phyloP scores from a whole-genome alignment of 2,888 invertebrate species.

The Quadroppia sp. region DNA sequence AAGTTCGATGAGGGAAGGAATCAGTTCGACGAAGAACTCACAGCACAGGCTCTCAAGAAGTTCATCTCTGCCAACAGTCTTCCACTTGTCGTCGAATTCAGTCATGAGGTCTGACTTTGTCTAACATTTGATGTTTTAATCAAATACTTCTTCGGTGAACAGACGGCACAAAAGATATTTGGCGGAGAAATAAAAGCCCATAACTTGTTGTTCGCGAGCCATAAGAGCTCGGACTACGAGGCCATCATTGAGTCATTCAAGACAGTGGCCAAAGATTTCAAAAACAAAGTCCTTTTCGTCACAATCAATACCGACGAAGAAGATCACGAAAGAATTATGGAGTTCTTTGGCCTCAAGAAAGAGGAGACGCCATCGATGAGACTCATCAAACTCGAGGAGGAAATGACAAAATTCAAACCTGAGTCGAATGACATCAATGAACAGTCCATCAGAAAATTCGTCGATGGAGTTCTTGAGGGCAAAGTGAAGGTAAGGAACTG shows the following conservation, averaged over 20 bases:
- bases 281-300: slow-evolving; percentile 87
- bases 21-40: slow-evolving; percentile 66
- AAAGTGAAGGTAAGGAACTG: slow-evolving; percentile 66
- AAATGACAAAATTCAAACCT: slow-evolving; percentile 94
- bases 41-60: slow-evolving; percentile 66
- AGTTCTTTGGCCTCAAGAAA: slow-evolving; percentile 98
- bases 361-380: slow-evolving; percentile 86
- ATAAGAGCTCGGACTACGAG: slow-evolving; percentile 72
- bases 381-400: slow-evolving; percentile 89
- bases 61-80: slow-evolving; percentile 79
- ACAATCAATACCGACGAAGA: slow-evolving; percentile 91
- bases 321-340: slow-evolving; percentile 93
- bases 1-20: slow-evolving; percentile 83
- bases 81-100: slow-evolving; percentile 90
- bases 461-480: slow-evolving; percentile 81
- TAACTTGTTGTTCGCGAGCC: slow-evolving; percentile 88
- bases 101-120: slow-evolving; percentile 65
- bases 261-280: slow-evolving; percentile 80
- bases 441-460: slow-evolving; percentile 70
- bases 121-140: slow-evolving; percentile 27
- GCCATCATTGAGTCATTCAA: slow-evolving; percentile 73
- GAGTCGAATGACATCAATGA: slow-evolving; percentile 63
- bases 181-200: slow-evolving; percentile 97
- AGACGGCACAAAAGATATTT: slow-evolving; percentile 94
- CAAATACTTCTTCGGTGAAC: slow-evolving; percentile 44